Evolutionary conservation across 1,140 invertebrate species (phyloP).

Genomic region (Zaprionus africanus): DNA sequence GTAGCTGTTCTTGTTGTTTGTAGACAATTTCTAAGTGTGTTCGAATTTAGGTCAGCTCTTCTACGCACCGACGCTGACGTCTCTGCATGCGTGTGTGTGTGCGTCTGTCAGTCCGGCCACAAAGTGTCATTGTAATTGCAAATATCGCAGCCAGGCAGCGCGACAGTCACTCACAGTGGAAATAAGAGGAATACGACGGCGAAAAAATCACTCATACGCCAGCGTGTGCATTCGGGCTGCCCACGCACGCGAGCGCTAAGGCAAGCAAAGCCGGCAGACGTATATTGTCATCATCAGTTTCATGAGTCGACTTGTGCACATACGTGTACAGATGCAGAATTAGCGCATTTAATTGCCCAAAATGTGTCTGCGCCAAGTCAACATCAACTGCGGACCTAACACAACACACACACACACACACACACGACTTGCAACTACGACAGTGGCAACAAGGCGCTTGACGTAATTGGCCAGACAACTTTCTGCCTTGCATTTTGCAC

Average conservation of each 20-base stretch:
- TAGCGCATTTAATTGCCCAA: slow-evolving; percentile 81
- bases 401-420: slow-evolving; percentile 19
- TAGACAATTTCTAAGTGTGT: slow-evolving; percentile 82
- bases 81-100: slow-evolving; percentile 1
- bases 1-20: slow-evolving; percentile 61
- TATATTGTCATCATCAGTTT: slow-evolving; percentile 75
- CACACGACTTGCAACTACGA: background rate
- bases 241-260: slow-evolving; percentile 54
- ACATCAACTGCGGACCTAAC: slow-evolving; percentile 33
- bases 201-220: slow-evolving; percentile 57
- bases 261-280: slow-evolving; percentile 28
- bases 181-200: background rate
- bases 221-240: slow-evolving; percentile 56
- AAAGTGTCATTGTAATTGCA: slow-evolving; percentile 83
- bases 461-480: slow-evolving; percentile 72
- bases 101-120: slow-evolving; percentile 27
- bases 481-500: slow-evolving; percentile 42
- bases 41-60: slow-evolving; percentile 75
- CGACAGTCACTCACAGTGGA: slow-evolving; percentile 17
- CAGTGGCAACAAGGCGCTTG: slow-evolving; percentile 68
- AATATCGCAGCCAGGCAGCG: slow-evolving; percentile 69
- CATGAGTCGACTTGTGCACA: slow-evolving; percentile 24
- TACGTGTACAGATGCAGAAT: slow-evolving; percentile 61
- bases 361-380: slow-evolving; percentile 70
- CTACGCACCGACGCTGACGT: slow-evolving; percentile 61